Evolutionary conservation across 2,113 vertebrate genomes (phyloP), one percentile per base, ranked within the genome.

Genomic region (Callithrix jacchus): DNA sequence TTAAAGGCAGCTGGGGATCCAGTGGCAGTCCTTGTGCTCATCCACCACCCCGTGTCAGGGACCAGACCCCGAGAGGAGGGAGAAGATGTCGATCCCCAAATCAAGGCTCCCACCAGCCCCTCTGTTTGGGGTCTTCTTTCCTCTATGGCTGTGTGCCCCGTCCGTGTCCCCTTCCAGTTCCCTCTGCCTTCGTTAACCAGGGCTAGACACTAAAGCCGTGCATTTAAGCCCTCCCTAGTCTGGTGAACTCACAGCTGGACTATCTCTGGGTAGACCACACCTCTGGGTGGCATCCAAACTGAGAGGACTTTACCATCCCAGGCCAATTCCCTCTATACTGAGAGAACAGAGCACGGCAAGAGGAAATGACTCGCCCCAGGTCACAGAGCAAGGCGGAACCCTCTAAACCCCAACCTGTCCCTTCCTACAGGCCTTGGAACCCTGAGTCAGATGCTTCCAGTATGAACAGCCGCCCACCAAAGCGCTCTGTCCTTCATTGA

Each of bases 191-290:
- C 88, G 76, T 93, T 96, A 21, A 97, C 94, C 89, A 97, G 87
- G 91, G 95, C 49, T 97, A 95, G 94, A 73, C 92, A 98, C 97
- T 97, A 90, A 90, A 96, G 93, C 87, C 82, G 92, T 94, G 96
- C 96, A 95, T 81, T 32, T 0, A 95, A 88, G 71, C 88, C 94
- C 68, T 87, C 89, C 93, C 96, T 96, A 93, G 96, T 79, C 94
- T 27, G 16, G 96, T 87, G 84, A 68, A 79, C 93, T 95, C 97
- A 97, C 89, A 58, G 30, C 42, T 64, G 27, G 27, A 64, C 61
- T 13, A 64, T 3, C 61, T 64, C 61, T 64, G 61, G 61, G 61
- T 13, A 6, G 40, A 80, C 32, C 47, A 17, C 18, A 80, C 47
- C 45, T 52, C 47, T 21, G 1, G 35, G 32, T 1, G 3, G 32